Evolutionary conservation across 2,113 vertebrate species (phyloP).

Genomic region (Rhipidura dahli): DNA sequence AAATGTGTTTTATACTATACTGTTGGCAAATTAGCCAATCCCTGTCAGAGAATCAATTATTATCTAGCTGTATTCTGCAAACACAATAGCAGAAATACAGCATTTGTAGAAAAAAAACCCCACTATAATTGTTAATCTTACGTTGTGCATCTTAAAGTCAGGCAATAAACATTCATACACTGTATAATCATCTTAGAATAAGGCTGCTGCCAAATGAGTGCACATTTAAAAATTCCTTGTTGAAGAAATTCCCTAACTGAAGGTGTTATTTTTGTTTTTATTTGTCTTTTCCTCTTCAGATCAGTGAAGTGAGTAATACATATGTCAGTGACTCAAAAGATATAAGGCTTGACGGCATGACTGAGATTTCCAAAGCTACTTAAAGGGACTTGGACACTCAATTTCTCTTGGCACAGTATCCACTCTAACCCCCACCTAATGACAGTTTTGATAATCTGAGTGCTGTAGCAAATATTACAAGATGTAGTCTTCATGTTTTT

Average conservation of each 20-base stretch:
- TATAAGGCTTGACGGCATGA: neutral
- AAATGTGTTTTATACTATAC: conserved; percentile 86
- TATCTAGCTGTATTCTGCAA: conserved; percentile 77
- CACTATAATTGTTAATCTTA: conserved; percentile 71
- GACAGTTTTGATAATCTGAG: neutral
- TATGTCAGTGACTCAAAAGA: conserved; percentile 12
- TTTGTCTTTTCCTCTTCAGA: conserved; percentile 57
- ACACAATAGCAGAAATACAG: conserved; percentile 78
- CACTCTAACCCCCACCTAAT: neutral
- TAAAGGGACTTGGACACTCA: neutral
- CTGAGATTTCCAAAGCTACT: neutral
- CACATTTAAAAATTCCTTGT: conserved; percentile 69
- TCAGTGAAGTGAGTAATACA: conserved; percentile 53
- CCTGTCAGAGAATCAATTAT: conserved; percentile 83
- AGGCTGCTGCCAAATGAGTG: conserved; percentile 63
- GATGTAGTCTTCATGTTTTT: neutral
- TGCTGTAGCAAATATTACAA: neutral
- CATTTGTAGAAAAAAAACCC: conserved; percentile 38
- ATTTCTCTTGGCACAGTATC: neutral
- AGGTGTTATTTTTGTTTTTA: conserved; percentile 46
- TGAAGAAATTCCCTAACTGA: conserved; percentile 33
- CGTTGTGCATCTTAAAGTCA: conserved; percentile 68
- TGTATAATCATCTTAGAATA: conserved; percentile 71
- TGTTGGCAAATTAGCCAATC: conserved; percentile 83
- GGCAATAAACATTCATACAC: conserved; percentile 73